Evolutionary conservation across 2,797 vertebrate species (phyloP), one percentile per base, ranked within the genome.

Genomic region (Tapirus indicus): DNA sequence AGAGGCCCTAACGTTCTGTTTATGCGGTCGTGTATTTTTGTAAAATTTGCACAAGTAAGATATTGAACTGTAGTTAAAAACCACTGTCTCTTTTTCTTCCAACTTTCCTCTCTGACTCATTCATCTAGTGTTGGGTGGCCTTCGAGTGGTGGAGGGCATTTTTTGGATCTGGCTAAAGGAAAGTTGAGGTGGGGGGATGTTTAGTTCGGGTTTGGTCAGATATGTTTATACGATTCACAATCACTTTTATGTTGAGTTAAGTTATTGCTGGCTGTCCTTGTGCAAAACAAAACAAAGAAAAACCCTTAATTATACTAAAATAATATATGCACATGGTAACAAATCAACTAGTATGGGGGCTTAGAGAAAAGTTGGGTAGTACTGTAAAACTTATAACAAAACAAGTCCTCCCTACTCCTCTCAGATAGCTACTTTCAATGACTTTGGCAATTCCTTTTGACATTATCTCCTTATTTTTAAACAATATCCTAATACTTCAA

Each of bases 281-380:
- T 77, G 47, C 21, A 80, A 94, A 97, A 88, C 23, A 44, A 95
- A 95, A 72, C 20, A 90, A 86, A 47, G 35, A 49, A 88, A 52
- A 96, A 41, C 8, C 21, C 41, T 75, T 90, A 62, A 92, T 88
- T 97, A 92, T 49, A 80, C 64, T 87, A 69, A 95, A 86, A 90
- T 87, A 90, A 90, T 38, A 84, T 56, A 60, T 60, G 21, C 35
- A 83, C 8, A 56, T 64, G 69, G 17, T 75, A 79, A 91, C 77
- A 91, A 94, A 85, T 74, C 32, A 78, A 92, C 47, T 27, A 94
- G 60, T 80, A 47, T 3, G 23, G n/a, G 11, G 18, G 5, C 77
- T 79, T 88, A 32, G 32, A 92, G 47, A 83, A 88, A 78, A 92
- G 64, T 0, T 88, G 29, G 27, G 77, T n/a, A 79, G 25, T 44